Conservation (phyloP, 2,113 vertebrate species). For the Aspiorhynchus laticeps region DNA sequence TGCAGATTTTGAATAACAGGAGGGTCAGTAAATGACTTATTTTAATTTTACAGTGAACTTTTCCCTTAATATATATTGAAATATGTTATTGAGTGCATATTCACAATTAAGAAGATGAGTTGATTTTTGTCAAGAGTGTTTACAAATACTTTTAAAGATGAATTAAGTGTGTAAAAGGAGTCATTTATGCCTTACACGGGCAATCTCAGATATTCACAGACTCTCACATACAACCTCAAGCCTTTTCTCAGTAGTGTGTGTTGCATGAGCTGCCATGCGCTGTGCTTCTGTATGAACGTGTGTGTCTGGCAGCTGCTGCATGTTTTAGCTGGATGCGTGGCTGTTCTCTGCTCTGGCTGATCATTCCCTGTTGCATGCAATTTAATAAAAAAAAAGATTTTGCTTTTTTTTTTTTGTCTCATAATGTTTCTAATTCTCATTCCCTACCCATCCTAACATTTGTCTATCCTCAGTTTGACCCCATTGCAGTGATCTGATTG, state of each 20-base stretch:
- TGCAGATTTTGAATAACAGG: neutral
- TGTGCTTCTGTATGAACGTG: conserved; percentile 71
- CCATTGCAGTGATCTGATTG: neutral
- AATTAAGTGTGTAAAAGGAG: neutral
- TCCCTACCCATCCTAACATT: neutral
- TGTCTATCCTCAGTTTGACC: neutral
- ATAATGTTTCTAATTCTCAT: neutral
- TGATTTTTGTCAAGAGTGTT: neutral
- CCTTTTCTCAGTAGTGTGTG: conserved; percentile 76
- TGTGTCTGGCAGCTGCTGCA: conserved; percentile 13
- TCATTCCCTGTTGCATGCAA: conserved; percentile 6
- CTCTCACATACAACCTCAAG: conserved; percentile 61
- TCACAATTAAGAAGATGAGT: neutral
- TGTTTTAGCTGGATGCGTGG: conserved; percentile 31
- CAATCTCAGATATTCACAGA: neutral
- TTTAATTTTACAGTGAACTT: neutral
- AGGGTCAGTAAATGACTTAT: neutral
- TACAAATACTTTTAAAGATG: neutral
- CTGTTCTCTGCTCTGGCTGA: conserved; percentile 46
- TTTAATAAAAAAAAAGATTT: no score
- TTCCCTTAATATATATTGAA: neutral
- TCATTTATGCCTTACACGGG: neutral
- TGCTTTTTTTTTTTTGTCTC: neutral
- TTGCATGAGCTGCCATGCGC: conserved; percentile 93
- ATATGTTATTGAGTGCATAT: neutral